Percentiles rank a stretch among this genome's conserved stretches.
Evolutionary conservation across 2,888 invertebrate species (phyloP).

Genomic region (Trachelus iudaicus): DNA sequence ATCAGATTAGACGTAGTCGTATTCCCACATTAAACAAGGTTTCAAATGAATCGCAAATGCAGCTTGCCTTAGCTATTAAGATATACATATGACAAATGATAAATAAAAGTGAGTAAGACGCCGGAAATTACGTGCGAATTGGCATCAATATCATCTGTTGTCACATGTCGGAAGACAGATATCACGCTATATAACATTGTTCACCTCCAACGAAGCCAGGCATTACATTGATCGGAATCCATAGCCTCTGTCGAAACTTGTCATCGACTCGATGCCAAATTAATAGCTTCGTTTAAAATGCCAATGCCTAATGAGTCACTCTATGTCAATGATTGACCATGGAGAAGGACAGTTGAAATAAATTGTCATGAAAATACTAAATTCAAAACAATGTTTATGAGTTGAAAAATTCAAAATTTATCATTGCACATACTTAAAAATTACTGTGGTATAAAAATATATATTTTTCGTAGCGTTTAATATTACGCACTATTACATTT

Average conservation of each 20-base stretch:
- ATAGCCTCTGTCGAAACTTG: conserved; percentile 8
- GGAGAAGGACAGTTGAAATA: neutral
- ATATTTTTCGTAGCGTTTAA: too few relatives aligned
- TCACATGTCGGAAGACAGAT: neutral
- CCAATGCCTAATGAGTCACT: neutral
- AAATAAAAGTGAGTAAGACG: neutral
- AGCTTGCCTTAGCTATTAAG: neutral
- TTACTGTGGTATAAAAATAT: too few relatives aligned
- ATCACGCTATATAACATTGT: conserved; percentile 6
- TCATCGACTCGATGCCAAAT: conserved; percentile 15
- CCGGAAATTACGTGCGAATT: neutral
- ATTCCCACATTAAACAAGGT: neutral
- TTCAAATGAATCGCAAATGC: neutral
- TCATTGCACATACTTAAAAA: neutral
- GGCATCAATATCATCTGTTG: neutral
- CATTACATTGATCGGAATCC: conserved; percentile 1
- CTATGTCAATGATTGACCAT: neutral
- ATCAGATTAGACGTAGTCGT: neutral
- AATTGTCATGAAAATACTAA: neutral
- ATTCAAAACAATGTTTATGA: neutral
- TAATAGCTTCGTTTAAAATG: neutral
- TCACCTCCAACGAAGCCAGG: neutral
- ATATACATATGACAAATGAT: neutral
- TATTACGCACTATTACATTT: too few relatives aligned
- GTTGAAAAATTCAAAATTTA: neutral